Conservation (phyloP, 2,113 vertebrate genomes). For the Pipa parva region DNA sequence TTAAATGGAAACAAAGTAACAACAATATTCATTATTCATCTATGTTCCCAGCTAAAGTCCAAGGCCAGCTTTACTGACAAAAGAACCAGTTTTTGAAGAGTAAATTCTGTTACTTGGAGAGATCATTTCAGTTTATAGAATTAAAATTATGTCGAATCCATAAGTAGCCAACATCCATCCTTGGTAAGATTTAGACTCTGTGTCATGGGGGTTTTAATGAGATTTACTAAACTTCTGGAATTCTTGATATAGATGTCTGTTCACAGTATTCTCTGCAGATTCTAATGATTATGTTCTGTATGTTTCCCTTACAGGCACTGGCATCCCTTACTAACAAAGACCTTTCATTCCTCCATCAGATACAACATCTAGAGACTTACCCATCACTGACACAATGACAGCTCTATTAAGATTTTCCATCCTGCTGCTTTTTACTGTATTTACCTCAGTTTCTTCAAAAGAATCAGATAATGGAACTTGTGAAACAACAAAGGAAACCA, state of each 20-base stretch:
- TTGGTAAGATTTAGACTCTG: too few species aligned
- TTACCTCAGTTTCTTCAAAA: constrained; percentile 35
- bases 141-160: too few species aligned
- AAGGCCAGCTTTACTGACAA: not conserved
- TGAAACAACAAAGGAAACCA: constrained; percentile 42
- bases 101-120: too few species aligned
- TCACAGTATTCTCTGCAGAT: not conserved
- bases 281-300: not conserved
- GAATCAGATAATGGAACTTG: constrained; percentile 46
- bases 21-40: not conserved
- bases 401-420: constrained; percentile 39
- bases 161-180: too few species aligned
- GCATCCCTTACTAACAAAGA: not conserved
- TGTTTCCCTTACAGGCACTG: constrained; percentile 4
- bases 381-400: constrained; percentile 22
- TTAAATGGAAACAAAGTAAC: not conserved
- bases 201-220: not conserved
- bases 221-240: not conserved
- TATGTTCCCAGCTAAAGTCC: not conserved
- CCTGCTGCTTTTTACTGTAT: constrained; percentile 45
- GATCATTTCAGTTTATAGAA: too few species aligned
- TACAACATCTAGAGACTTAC: constrained; percentile 1
- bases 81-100: not conserved
- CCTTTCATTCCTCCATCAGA: not conserved
- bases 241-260: not conserved